Evolutionary conservation across 2,113 vertebrate species (phyloP).

Genomic region (Tupaia chinensis): DNA sequence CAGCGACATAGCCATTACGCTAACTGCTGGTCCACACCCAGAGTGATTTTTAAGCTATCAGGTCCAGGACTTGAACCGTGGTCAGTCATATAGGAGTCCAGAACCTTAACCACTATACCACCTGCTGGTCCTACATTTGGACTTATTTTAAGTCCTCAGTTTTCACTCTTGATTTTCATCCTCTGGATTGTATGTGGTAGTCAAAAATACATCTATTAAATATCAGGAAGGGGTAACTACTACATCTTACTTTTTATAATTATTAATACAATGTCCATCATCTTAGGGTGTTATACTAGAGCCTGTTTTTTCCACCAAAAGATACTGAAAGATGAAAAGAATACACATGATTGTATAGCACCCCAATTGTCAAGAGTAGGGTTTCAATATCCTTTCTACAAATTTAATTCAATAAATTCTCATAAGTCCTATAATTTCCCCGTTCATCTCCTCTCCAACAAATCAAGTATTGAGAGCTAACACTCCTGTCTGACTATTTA

Average conservation of each 20-base stretch:
- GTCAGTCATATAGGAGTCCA: no score
- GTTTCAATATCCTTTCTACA: conserved; percentile 2
- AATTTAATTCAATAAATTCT: conserved; percentile 48
- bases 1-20: no score
- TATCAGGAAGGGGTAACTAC: background rate
- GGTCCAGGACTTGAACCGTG: no score
- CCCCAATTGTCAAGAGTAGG: background rate
- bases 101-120: no score
- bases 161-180: background rate
- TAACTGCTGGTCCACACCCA: no score
- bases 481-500: background rate
- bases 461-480: background rate
- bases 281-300: background rate
- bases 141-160: conserved; percentile 36
- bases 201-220: background rate
- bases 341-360: background rate
- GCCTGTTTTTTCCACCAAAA: background rate
- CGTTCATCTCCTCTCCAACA: background rate
- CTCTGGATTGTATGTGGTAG: background rate
- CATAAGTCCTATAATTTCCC: background rate
- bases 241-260: conserved; percentile 10
- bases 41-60: no score
- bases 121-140: no score
- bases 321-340: background rate
- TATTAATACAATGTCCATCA: background rate